Evolutionary conservation across 2,888 invertebrate genomes (phyloP).

Genomic region (Caenorhabditis plicata): DNA sequence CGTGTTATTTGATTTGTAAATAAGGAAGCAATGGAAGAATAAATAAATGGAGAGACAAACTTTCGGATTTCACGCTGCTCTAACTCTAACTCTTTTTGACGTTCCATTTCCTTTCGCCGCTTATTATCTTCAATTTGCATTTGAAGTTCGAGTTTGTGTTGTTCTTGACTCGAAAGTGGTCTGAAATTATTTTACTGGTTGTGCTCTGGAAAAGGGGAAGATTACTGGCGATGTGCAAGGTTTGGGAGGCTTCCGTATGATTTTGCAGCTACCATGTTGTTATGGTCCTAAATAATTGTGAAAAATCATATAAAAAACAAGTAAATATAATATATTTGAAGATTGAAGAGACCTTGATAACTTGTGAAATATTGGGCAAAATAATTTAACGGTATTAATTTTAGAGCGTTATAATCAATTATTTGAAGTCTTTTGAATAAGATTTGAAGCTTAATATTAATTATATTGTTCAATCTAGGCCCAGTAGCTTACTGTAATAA

Average conservation of each 20-base stretch:
- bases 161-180: conserved; percentile 24
- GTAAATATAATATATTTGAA: no score
- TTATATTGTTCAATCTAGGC: no score
- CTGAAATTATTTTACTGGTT: conserved; percentile 8
- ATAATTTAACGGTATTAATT: no score
- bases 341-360: no score
- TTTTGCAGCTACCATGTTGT: conserved; percentile 3
- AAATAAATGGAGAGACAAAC: background rate
- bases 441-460: no score
- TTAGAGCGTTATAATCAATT: no score
- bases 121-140: conserved; percentile 52
- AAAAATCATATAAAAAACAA: no score
- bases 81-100: conserved; percentile 45
- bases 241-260: conserved; percentile 27
- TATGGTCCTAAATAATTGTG: no score
- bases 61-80: conserved; percentile 45
- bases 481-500: no score
- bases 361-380: no score
- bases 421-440: no score
- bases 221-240: conserved; percentile 13
- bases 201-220: no score
- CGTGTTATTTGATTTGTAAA: background rate
- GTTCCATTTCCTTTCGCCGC: conserved; percentile 39
- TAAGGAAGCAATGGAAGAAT: background rate
- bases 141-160: conserved; percentile 41